phyloP scores from a whole-genome alignment of 92 coral and sea anemone species.

The Siderastrea siderea region DNA sequence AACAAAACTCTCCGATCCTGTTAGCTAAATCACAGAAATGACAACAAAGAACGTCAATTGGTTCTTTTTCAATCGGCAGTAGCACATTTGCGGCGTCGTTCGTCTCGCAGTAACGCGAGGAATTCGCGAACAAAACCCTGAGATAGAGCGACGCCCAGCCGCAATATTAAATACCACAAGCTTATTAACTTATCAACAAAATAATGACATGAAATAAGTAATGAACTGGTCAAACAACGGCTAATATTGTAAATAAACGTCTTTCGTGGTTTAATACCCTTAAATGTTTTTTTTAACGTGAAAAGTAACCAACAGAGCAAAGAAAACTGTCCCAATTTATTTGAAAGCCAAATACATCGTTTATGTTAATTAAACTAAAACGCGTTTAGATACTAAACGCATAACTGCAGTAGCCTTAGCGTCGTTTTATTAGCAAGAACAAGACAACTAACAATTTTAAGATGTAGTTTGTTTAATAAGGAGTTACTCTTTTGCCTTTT shows the following conservation, averaged over 20 bases:
- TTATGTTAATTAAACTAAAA: not conserved
- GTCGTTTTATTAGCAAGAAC: constrained; percentile 24
- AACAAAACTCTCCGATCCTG: constrained; percentile 1
- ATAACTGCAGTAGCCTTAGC: not conserved
- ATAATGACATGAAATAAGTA: not conserved
- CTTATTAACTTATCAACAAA: constrained; percentile 18
- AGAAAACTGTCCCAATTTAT: not conserved
- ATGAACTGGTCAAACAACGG: not conserved
- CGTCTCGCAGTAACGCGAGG: not conserved
- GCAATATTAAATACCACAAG: constrained; percentile 1
- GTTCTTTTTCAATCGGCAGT: not conserved
- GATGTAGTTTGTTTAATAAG: constrained; percentile 2
- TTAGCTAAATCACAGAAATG: not conserved
- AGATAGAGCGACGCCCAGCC: not conserved
- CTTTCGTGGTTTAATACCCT: not conserved
- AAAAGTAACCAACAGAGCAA: not conserved
- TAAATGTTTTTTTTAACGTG: not conserved
- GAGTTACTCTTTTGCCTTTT: not conserved
- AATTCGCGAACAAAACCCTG: not conserved
- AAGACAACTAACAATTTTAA: not conserved
- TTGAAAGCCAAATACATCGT: not conserved
- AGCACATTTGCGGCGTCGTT: constrained; percentile 25
- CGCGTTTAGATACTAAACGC: not conserved
- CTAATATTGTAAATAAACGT: not conserved
- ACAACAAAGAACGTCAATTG: not conserved